Evolutionary conservation across 2,113 vertebrate species (phyloP), one percentile per base, ranked within the genome.

Genomic region (Carollia perspicillata): DNA sequence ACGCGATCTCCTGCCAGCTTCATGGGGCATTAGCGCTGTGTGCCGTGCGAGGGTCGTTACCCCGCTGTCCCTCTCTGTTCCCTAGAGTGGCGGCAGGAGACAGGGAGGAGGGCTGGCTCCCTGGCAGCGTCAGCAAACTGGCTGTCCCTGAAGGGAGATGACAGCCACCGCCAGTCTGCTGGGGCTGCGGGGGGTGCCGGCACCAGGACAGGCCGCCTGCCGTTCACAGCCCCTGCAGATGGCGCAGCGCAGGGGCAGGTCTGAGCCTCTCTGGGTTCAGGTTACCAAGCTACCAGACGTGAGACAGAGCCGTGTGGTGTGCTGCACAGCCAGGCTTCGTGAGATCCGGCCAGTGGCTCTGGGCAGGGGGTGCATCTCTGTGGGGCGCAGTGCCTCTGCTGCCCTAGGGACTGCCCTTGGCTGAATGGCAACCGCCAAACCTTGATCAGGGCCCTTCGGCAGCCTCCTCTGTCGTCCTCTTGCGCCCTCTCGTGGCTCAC

Each of bases 1-100:
- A n/a, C n/a, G n/a, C n/a, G n/a, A n/a, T 97, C 96, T 96, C 97
- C 90, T 85, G 96, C 98, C 97, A 98, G 93, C 96, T 98, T 94
- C 93, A 92, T 95, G 89, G 97, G 96, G 94, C 63, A 91, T 86
- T 89, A 95, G 80, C 68, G 55, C 28, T 37, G 65, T 37, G 91
- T 49, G 96, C 93, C 60, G 87, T 0, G 1, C 65, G 16, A 88
- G 96, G 85, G 93, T 85, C 89, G 66, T 80, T n/a, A 71, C 79
- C 91, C 85, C 66, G 11, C 49, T 53, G 89, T 30, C 78, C 90
- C 95, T 89, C 90, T 84, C 90, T 47, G 65, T 10, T 84, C 0
- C 23, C 65, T n/a, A 2, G 81, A 79, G 63, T 6, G 4, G 22
- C 49, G 78, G 93, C 37, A 68, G 37, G 74, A 37, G 74, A 55